phyloP scores from a whole-genome alignment of 2,888 invertebrate genomes.

The Parnassius glacialis region DNA sequence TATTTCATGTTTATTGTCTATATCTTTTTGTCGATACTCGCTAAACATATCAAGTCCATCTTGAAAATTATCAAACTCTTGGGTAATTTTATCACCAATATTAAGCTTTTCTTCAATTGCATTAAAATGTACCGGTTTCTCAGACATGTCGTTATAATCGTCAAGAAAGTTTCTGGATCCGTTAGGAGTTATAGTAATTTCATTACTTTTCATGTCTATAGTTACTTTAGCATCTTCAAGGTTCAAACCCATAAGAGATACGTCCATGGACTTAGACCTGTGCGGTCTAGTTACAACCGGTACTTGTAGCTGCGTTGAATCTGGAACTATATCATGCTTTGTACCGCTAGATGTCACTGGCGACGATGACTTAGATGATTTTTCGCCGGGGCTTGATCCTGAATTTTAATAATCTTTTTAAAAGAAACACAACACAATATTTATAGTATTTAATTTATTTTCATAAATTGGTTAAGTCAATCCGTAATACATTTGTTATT shows the following conservation, averaged over 20 bases:
- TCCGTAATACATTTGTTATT: background rate
- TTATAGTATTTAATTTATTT: background rate
- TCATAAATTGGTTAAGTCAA: conserved; percentile 13
- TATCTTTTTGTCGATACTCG: conserved; percentile 45
- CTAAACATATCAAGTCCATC: conserved; percentile 60
- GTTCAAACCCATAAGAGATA: conserved; percentile 60
- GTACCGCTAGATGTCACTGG: conserved; percentile 59
- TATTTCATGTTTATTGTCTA: conserved; percentile 38
- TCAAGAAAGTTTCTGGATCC: conserved; percentile 51
- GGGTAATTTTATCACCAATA: conserved; percentile 60
- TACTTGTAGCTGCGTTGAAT: conserved; percentile 61
- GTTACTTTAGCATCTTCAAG: conserved; percentile 68
- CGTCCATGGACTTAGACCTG: conserved; percentile 81
- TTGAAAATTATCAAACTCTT: conserved; percentile 66
- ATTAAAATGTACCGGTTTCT: conserved; percentile 47
- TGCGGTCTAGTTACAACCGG: conserved; percentile 65
- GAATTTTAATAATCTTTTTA: conserved; percentile 46
- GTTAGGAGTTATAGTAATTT: conserved; percentile 70
- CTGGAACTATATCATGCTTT: conserved; percentile 52
- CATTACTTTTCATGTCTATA: conserved; percentile 65
- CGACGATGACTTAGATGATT: conserved; percentile 65
- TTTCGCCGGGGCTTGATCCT: conserved; percentile 74
- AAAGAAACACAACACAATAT: conserved; percentile 34
- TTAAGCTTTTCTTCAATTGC: conserved; percentile 63
- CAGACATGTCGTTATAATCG: conserved; percentile 32